Percentiles rank a stretch among this genome's conserved stretches.
phyloP scores from a whole-genome alignment of 2,888 invertebrate species.

The Xestia sexstrigata region DNA sequence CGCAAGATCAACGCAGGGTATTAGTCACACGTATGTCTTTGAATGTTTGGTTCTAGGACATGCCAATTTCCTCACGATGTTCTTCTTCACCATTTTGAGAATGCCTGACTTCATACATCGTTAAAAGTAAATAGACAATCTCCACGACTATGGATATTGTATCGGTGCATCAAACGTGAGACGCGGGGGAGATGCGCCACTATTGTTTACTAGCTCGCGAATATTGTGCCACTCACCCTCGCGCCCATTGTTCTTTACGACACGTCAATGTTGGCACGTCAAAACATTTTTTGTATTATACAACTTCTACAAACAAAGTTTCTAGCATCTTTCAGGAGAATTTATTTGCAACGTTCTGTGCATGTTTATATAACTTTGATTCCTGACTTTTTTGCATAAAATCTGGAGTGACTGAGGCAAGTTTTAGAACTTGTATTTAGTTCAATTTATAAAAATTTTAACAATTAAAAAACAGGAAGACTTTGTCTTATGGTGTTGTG shows the following conservation, averaged over 20 bases:
- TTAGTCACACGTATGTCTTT: not conserved
- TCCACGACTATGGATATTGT: constrained; percentile 67
- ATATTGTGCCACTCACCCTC: constrained; percentile 70
- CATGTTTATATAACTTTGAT: not conserved
- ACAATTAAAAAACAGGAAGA: not conserved
- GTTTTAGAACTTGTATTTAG: not conserved
- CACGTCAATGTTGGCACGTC: constrained; percentile 28
- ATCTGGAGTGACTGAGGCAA: not conserved
- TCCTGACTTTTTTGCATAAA: not conserved
- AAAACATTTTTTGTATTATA: not conserved
- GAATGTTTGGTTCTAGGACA: not conserved
- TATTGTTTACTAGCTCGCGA: constrained; percentile 77
- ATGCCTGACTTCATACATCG: not conserved
- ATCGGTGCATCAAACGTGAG: constrained; percentile 71
- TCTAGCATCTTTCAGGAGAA: not conserved
- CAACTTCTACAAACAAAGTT: not conserved
- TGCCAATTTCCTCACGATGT: not conserved
- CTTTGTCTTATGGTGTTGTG: not conserved
- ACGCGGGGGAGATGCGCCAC: constrained; percentile 69
- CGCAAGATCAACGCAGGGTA: not conserved
- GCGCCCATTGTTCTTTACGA: constrained; percentile 44
- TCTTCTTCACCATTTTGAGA: not conserved
- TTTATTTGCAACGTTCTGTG: not conserved
- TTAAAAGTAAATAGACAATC: not conserved
- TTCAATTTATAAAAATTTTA: not conserved